A percentile compares a stretch with the other conserved stretches of the same genome.
Evolutionary conservation across 2,888 invertebrate genomes (phyloP).

Genomic region (Sicus ferrugineus): DNA sequence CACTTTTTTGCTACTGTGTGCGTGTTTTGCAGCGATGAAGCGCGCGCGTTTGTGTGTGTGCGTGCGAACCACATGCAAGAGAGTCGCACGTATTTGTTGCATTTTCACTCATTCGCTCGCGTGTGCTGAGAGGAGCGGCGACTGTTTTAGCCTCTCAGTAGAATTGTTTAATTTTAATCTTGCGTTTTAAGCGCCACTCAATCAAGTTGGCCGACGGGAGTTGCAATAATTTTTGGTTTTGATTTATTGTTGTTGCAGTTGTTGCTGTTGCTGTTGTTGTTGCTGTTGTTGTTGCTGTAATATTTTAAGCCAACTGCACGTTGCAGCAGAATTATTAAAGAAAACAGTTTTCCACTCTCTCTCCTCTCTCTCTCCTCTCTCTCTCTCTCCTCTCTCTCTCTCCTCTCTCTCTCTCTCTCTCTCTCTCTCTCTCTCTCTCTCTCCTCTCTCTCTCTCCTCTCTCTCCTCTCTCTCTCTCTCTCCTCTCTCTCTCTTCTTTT

Average conservation of each 20-base stretch:
- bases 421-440: not conserved
- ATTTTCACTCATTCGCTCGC: too few species aligned
- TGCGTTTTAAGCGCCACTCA: not conserved
- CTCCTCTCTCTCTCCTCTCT: not conserved
- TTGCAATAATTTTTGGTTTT: not conserved
- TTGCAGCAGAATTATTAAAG: conserved; percentile 1
- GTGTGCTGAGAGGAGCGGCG: too few species aligned
- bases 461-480: not conserved
- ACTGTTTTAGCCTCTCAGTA: not conserved
- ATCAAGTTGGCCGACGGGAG: conserved; percentile 23
- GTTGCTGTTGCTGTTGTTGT: not conserved
- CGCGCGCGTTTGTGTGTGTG: too few species aligned
- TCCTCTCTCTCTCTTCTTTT: not conserved
- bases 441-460: not conserved
- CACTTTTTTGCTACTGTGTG: conserved; percentile 41
- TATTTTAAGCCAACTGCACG: conserved; percentile 12
- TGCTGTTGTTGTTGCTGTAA: conserved; percentile 2
- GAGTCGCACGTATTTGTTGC: too few species aligned
- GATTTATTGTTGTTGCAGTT: not conserved
- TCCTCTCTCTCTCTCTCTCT: not conserved
- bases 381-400: not conserved
- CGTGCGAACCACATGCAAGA: too few species aligned
- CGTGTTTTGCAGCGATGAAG: not conserved
- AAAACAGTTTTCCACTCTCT: not conserved
- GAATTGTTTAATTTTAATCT: not conserved